A percentile compares a stretch with the other conserved stretches of the same genome.
Evolutionary conservation across 2,797 vertebrate genomes (phyloP).

Genomic region (Clamator glandarius): DNA sequence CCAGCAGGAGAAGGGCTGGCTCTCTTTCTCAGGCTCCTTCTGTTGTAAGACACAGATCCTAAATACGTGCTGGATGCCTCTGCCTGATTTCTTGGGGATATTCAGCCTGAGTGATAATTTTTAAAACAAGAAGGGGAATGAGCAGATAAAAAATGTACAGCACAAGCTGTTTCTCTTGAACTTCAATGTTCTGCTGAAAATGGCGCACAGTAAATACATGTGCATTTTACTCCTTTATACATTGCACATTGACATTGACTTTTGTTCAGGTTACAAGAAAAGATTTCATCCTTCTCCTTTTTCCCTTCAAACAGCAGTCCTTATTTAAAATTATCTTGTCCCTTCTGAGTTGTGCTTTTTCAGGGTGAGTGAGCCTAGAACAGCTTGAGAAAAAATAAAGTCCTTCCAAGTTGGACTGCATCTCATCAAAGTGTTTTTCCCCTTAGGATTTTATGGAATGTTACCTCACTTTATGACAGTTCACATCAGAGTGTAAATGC

Average conservation of each 20-base stretch:
- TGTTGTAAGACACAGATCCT: constrained; percentile 56
- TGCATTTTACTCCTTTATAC: background rate
- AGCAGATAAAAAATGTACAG: constrained; percentile 33
- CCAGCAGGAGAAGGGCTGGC: constrained; percentile 69
- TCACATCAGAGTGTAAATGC: constrained; percentile 60
- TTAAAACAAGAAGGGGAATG: constrained; percentile 52
- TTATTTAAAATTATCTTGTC: constrained; percentile 41
- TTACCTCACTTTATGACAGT: constrained; percentile 73
- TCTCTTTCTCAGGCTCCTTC: constrained; percentile 64
- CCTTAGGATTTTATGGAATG: constrained; percentile 73
- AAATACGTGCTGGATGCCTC: background rate
- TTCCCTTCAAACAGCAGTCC: background rate
- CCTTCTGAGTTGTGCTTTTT: constrained; percentile 44
- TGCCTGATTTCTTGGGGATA: constrained; percentile 6
- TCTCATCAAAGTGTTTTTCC: constrained; percentile 65
- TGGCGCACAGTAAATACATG: background rate
- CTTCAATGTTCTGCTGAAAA: constrained; percentile 19
- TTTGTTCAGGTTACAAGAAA: background rate
- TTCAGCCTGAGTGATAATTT: background rate
- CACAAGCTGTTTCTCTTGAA: constrained; percentile 27
- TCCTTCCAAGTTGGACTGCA: constrained; percentile 55
- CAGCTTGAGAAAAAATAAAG: constrained; percentile 46
- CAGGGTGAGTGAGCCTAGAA: constrained; percentile 44
- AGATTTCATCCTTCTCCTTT: background rate
- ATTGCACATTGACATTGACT: background rate